Evolutionary conservation across 2,888 invertebrate genomes (phyloP).

Genomic region (Apamea anceps): DNA sequence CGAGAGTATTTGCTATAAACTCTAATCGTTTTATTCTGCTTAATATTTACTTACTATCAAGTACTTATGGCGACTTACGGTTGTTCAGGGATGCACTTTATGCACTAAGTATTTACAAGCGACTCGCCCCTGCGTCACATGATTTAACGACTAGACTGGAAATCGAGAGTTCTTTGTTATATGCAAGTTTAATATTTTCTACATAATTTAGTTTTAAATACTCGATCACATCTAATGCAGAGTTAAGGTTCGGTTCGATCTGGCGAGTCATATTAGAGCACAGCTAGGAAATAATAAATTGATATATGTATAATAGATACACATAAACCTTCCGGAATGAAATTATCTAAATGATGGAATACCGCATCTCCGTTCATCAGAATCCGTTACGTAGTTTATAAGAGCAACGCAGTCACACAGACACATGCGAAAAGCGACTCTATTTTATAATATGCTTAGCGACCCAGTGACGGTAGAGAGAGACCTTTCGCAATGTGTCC

Average conservation of each 20-base stretch:
- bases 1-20: slow-evolving; percentile 56
- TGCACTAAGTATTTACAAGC: not conserved
- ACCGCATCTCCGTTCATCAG: no score
- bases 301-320: no score
- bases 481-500: no score
- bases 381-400: no score
- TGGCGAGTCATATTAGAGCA: not conserved
- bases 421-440: no score
- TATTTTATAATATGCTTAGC: no score
- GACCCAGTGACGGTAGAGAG: no score
- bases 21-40: slow-evolving; percentile 63
- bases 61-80: slow-evolving; percentile 40
- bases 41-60: slow-evolving; percentile 58
- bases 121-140: not conserved
- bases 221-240: no score
- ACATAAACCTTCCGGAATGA: no score
- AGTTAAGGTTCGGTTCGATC: not conserved
- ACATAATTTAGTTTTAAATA: not conserved
- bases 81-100: slow-evolving; percentile 39
- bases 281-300: not conserved
- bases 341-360: not conserved
- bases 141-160: not conserved
- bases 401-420: no score
- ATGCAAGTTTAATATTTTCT: not conserved
- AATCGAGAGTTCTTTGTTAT: not conserved